Percentiles rank a stretch among this genome's conserved stretches.
phyloP scores from a whole-genome alignment of 2,888 invertebrate genomes.

The Thymelicus acteon region DNA sequence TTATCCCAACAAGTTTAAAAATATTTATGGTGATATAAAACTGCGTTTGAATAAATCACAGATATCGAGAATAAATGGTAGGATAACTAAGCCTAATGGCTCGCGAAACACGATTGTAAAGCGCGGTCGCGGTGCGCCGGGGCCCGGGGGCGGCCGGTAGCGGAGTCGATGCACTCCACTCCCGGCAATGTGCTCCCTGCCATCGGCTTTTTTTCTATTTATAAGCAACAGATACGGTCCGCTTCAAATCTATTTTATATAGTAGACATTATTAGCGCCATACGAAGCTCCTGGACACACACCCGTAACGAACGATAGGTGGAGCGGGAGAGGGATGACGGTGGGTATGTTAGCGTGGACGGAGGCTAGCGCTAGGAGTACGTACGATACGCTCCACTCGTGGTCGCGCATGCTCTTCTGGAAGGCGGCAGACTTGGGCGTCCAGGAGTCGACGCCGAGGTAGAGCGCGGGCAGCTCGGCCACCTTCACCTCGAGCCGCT shows the following conservation, averaged over 20 bases:
- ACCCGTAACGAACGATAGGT: slow-evolving; percentile 16
- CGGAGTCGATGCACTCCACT: slow-evolving; percentile 60
- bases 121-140: slow-evolving; percentile 52
- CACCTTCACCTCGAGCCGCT: slow-evolving; percentile 81
- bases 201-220: slow-evolving; percentile 55
- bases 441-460: slow-evolving; percentile 89
- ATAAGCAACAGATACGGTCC: slow-evolving; percentile 48
- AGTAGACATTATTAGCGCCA: slow-evolving; percentile 35
- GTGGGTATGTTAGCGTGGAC: slow-evolving; percentile 56
- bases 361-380: slow-evolving; percentile 51
- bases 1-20: slow-evolving; percentile 22
- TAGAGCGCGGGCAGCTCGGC: slow-evolving; percentile 88
- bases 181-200: slow-evolving; percentile 47
- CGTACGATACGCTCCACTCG: slow-evolving; percentile 85
- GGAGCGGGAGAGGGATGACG: slow-evolving; percentile 17
- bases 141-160: slow-evolving; percentile 58
- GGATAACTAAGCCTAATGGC: slow-evolving; percentile 38
- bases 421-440: slow-evolving; percentile 87
- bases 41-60: slow-evolving; percentile 31
- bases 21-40: slow-evolving; percentile 32
- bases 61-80: slow-evolving; percentile 32
- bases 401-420: slow-evolving; percentile 84
- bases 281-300: slow-evolving; percentile 43
- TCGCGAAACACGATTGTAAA: slow-evolving; percentile 49
- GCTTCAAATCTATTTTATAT: slow-evolving; percentile 36